Conservation (phyloP, 2,113 vertebrate species). For the Pterocles orientalis region DNA sequence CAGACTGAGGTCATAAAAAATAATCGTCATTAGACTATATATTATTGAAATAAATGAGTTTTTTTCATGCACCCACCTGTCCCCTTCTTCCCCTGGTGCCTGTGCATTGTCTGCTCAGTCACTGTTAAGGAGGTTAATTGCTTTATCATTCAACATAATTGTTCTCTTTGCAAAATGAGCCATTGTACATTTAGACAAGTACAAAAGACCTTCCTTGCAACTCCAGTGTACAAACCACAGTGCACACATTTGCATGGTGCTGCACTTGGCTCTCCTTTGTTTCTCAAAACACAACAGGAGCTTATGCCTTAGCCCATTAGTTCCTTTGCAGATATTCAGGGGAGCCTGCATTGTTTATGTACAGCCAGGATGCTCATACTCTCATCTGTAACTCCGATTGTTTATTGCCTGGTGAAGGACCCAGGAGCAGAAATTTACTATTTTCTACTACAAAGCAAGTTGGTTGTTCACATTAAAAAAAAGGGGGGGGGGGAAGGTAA, state of each 20-base stretch:
- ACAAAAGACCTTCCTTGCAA: neutral
- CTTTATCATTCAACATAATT: neutral
- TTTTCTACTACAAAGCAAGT: neutral
- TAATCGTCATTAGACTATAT: neutral
- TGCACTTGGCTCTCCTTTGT: neutral
- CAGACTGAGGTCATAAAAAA: slow-evolving; percentile 3
- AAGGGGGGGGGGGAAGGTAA: neutral
- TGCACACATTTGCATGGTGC: neutral
- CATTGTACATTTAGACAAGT: neutral
- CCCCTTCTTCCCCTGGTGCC: neutral
- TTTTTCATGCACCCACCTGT: neutral
- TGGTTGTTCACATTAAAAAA: neutral
- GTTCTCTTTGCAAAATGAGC: neutral
- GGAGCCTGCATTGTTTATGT: neutral
- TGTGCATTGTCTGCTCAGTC: neutral
- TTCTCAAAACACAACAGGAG: neutral
- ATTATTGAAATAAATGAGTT: neutral
- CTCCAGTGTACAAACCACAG: neutral
- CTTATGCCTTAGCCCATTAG: neutral
- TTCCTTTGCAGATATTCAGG: neutral
- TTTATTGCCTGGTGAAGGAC: neutral
- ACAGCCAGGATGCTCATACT: neutral
- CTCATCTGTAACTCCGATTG: neutral
- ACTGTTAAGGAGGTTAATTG: neutral
- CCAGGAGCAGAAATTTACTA: neutral